Conservation (phyloP, 2,888 invertebrate species). For the Eupithecia abbreviata region DNA sequence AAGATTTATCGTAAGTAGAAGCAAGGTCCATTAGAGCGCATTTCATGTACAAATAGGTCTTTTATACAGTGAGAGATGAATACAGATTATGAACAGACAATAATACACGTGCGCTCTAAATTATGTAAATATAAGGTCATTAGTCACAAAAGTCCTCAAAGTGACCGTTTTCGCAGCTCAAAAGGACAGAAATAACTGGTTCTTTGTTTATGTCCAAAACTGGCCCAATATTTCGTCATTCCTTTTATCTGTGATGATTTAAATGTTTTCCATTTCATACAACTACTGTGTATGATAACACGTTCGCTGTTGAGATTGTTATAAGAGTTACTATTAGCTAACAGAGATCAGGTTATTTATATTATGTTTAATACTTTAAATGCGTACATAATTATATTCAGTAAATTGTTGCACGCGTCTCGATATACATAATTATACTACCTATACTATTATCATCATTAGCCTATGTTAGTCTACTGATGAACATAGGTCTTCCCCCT, state of each 20-base stretch:
- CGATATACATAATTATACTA: background rate
- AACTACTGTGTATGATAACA: background rate
- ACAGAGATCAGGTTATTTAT: background rate
- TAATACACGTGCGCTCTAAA: background rate
- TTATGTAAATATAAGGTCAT: background rate
- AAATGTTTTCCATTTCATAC: background rate
- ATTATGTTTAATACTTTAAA: background rate
- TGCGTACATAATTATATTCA: background rate
- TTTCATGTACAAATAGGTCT: background rate
- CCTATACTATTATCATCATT: background rate
- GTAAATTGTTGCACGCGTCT: background rate
- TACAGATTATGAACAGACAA: background rate
- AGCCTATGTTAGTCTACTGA: too few species aligned
- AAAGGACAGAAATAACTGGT: slow-evolving; percentile 9
- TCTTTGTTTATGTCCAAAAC: slow-evolving; percentile 10
- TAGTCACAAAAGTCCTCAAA: background rate
- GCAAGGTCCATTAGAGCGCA: background rate
- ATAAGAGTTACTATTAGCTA: background rate
- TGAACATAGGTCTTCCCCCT: too few species aligned
- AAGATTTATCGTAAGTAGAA: background rate
- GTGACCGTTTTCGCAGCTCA: slow-evolving; percentile 4
- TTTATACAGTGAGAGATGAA: background rate
- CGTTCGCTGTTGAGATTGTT: background rate
- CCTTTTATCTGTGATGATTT: slow-evolving; percentile 8
- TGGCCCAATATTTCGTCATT: slow-evolving; percentile 14